Evolutionary conservation across 2,113 vertebrate genomes (phyloP).

Genomic region (Gymnocephalus cernua): DNA sequence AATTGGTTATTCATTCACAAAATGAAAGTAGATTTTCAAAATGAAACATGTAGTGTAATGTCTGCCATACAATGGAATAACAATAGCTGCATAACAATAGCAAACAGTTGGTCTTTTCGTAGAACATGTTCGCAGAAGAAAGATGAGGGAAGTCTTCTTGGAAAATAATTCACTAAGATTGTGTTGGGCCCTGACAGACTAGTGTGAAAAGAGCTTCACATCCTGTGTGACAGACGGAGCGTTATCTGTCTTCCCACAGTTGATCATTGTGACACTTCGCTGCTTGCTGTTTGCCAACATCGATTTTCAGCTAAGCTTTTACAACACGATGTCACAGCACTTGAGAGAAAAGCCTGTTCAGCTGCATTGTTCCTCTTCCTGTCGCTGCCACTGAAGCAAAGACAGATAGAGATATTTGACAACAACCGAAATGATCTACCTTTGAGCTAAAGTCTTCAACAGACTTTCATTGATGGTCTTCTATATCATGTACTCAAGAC

Average conservation of each 20-base stretch:
- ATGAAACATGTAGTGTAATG: slow-evolving; percentile 2
- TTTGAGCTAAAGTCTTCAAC: not conserved
- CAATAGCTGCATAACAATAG: slow-evolving; percentile 65
- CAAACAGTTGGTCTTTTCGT: slow-evolving; percentile 34
- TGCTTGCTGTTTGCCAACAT: slow-evolving; percentile 63
- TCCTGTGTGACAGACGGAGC: slow-evolving; percentile 18
- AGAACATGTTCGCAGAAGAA: slow-evolving; percentile 41
- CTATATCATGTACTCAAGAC: not conserved
- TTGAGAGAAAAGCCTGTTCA: slow-evolving; percentile 16
- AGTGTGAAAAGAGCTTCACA: slow-evolving; percentile 21
- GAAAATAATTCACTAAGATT: slow-evolving; percentile 38
- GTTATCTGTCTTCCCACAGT: slow-evolving; percentile 44
- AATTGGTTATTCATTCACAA: slow-evolving; percentile 1
- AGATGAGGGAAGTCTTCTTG: slow-evolving; percentile 41
- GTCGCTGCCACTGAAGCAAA: slow-evolving; percentile 8
- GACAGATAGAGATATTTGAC: slow-evolving; percentile 17
- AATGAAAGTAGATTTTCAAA: not conserved
- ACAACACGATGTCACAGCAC: slow-evolving; percentile 25
- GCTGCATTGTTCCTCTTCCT: slow-evolving; percentile 30
- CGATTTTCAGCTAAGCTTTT: slow-evolving; percentile 51
- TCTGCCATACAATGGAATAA: slow-evolving; percentile 2
- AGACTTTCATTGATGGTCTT: not conserved
- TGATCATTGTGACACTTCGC: slow-evolving; percentile 51
- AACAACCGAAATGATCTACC: not conserved
- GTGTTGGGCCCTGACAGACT: slow-evolving; percentile 18